Percentiles rank a stretch among this genome's conserved stretches.
Conservation (phyloP, 30 jellyfish, hydroid and myxozoan genomes). For the Sanderia malayensis region DNA sequence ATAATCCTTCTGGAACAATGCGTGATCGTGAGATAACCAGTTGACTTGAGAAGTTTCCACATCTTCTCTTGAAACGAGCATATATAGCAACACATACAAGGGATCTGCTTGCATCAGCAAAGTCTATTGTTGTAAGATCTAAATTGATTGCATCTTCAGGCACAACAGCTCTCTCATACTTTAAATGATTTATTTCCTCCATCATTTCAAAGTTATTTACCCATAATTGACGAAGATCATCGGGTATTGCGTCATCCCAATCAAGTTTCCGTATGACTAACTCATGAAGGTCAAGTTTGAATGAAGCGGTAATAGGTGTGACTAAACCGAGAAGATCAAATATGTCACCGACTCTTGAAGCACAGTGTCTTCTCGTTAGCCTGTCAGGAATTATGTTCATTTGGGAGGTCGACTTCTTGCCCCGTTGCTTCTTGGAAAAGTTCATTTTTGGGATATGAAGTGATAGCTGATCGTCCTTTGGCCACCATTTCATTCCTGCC, state of each 20-base stretch:
- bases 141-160: not conserved
- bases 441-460: constrained; percentile 18
- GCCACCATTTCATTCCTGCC: constrained; percentile 20
- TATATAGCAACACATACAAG: not conserved
- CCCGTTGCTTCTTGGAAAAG: constrained; percentile 22
- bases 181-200: not conserved
- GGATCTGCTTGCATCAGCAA: not conserved
- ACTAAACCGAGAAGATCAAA: constrained; percentile 18
- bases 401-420: not conserved
- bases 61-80: not conserved
- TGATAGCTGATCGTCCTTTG: constrained; percentile 26
- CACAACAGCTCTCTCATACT: not conserved
- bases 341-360: constrained; percentile 27
- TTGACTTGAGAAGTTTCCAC: not conserved
- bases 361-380: constrained; percentile 38
- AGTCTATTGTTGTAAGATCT: not conserved
- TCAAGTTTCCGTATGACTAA: not conserved
- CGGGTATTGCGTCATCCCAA: constrained; percentile 41
- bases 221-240: constrained; percentile 20
- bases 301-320: not conserved
- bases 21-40: constrained; percentile 12
- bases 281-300: constrained; percentile 6
- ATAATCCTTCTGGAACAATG: not conserved
- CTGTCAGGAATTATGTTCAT: not conserved
- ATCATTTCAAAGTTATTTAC: constrained; percentile 22